Evolutionary conservation across 2,797 vertebrate species (phyloP), one percentile per base, ranked within the genome.

Genomic region (Otolemur crassicaudatus): DNA sequence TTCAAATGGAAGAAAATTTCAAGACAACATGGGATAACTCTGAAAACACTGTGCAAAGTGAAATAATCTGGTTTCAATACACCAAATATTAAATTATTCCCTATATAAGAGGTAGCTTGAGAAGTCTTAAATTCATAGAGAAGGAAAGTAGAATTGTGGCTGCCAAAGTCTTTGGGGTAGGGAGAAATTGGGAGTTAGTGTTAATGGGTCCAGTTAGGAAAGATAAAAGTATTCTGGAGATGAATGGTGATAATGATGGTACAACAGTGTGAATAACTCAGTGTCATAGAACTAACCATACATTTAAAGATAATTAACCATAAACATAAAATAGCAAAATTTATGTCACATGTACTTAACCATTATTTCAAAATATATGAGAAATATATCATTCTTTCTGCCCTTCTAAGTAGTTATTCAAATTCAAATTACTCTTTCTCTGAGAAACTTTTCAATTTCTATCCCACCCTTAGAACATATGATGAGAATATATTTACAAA

Each of bases 341-440:
- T 11, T 37, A 23, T n/a, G 6, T 8, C 10, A 25, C 75, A 7
- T 53, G 73, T 88, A 69, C 19, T 61, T 76, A 86, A 84, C 0
- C 27, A 40, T 85, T 69, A 46, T 85, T 76, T 76, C 53, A 25
- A 83, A 83, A 83, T 65, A 92, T 72, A 3, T 19, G 46, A 40
- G 17, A 7, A 37, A 11, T 7, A 5, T 43, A 49, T 88, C 58
- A 43, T 67, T 40, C 17, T 63, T 76, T 75, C 13, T 27, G 16
- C 37, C 29, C 4, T 22, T 86, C 29, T 86, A 92, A 81, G 19
- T 86, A 67, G 86, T 85, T 80, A 43, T 75, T 90, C 22, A 89
- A 63, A 63, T 3, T 49, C n/a, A 89, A 40, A 46, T 29, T 75
- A 43, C 56, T 81, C 20, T 3, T 73, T 85, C 1, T 80, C 2